A percentile compares a stretch with the other conserved stretches of the same genome.
phyloP scores from a whole-genome alignment of 2,113 vertebrate species.

The Desmodus rotundus region DNA sequence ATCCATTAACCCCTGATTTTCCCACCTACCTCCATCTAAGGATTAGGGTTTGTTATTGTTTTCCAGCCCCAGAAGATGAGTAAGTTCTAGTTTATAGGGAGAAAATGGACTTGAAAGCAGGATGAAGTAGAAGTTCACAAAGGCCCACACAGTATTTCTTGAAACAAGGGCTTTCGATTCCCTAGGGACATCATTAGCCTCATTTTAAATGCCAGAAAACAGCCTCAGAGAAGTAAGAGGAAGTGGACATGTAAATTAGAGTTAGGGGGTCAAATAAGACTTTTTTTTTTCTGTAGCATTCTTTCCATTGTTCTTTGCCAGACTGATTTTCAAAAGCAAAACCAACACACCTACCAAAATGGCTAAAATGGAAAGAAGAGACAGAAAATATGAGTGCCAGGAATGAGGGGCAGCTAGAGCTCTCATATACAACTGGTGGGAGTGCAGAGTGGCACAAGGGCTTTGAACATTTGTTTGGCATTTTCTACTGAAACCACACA shows the following conservation, averaged over 20 bases:
- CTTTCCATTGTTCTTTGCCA: neutral
- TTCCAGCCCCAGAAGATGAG: constrained; percentile 14
- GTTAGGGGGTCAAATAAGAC: neutral
- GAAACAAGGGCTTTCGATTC: constrained; percentile 43
- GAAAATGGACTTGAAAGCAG: constrained; percentile 58
- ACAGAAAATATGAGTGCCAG: neutral
- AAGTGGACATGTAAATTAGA: neutral
- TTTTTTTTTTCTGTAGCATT: neutral
- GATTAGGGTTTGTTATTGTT: constrained; percentile 43
- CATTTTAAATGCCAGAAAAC: constrained; percentile 38
- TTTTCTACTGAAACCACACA: neutral
- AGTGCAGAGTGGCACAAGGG: neutral
- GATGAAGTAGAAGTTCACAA: constrained; percentile 59
- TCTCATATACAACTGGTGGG: neutral
- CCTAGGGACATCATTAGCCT: neutral
- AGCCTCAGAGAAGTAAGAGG: constrained; percentile 13
- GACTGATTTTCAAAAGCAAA: constrained; percentile 5
- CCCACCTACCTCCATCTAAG: neutral
- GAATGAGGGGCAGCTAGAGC: neutral
- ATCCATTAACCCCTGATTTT: neutral
- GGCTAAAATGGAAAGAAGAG: neutral
- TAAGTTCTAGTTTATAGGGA: constrained; percentile 23
- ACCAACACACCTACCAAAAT: neutral
- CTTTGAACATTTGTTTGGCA: neutral
- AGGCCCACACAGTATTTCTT: constrained; percentile 59